These are phyloP conservation scores for Kryptopterus vitreolus DNA, from an alignment of 2,797 vertebrate species.

Conservation along the genomic window DNA sequence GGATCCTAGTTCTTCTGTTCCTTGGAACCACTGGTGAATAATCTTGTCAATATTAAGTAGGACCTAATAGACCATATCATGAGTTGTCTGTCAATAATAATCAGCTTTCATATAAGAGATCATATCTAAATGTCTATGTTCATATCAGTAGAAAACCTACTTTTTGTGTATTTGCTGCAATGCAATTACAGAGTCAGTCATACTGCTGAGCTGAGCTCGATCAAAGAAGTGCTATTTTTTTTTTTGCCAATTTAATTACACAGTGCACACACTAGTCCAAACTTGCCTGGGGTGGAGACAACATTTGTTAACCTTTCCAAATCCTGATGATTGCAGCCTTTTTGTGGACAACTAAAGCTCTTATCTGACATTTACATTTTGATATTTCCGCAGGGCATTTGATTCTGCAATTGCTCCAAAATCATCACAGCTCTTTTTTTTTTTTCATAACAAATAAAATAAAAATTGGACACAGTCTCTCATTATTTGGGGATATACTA, in stretches of 20 bases:
- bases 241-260: slow-evolving; percentile 2
- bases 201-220: no score
- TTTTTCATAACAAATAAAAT: neutral
- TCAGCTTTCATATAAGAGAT: neutral
- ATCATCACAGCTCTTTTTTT: neutral
- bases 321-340: slow-evolving; percentile 4
- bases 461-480: neutral
- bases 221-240: neutral
- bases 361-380: slow-evolving; percentile 16
- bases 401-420: neutral
- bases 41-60: neutral
- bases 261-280: neutral
- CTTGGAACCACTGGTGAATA: slow-evolving; percentile 89
- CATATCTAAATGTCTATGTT: neutral
- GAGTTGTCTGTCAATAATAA: neutral
- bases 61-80: neutral
- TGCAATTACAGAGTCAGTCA: neutral
- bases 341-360: slow-evolving; percentile 4
- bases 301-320: slow-evolving; percentile 38
- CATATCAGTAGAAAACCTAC: neutral
- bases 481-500: neutral
- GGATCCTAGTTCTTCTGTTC: slow-evolving; percentile 92
- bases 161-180: neutral
- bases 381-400: slow-evolving; percentile 18
- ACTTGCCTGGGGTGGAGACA: neutral